Conservation (phyloP, 2,888 invertebrate genomes). For the Bombyx huttoni region DNA sequence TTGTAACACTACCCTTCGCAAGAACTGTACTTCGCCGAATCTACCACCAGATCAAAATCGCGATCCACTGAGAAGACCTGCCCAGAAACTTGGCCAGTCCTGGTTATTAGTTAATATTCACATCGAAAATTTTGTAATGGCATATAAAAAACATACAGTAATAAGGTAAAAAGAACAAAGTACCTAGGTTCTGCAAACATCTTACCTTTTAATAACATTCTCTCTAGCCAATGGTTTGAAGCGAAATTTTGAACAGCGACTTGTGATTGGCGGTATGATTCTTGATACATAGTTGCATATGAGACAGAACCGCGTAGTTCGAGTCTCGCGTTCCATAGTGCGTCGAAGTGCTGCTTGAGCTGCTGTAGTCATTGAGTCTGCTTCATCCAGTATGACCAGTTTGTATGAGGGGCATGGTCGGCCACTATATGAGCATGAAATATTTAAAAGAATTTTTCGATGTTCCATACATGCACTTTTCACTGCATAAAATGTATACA, state of each 20-base stretch:
- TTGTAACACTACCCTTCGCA: too few species aligned
- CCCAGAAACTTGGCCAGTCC: too few species aligned
- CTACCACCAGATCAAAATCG: too few species aligned
- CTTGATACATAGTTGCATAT: slow-evolving; percentile 99
- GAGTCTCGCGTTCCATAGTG: slow-evolving; percentile 97
- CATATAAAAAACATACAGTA: too few species aligned
- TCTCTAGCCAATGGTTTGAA: slow-evolving; percentile 90
- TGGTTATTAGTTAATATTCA: too few species aligned
- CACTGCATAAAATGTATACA: too few species aligned
- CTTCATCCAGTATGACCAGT: slow-evolving; percentile 97
- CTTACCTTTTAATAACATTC: slow-evolving; percentile 74
- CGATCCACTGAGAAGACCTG: too few species aligned
- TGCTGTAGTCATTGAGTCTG: slow-evolving; percentile 98
- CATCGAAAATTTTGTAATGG: too few species aligned
- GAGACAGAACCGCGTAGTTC: slow-evolving; percentile 95
- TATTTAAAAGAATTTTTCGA: too few species aligned
- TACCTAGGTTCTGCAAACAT: background rate
- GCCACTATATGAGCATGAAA: slow-evolving; percentile 64
- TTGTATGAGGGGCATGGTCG: slow-evolving; percentile 94
- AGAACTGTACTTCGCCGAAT: too few species aligned
- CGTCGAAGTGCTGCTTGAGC: slow-evolving; percentile 97
- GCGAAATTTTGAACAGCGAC: slow-evolving; percentile 97
- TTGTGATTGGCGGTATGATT: slow-evolving; percentile 97
- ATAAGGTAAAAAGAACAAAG: too few species aligned
- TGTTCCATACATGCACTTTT: too few species aligned